Evolutionary conservation across 92 coral and sea anemone species (phyloP).

Genomic region (Montipora capitata): DNA sequence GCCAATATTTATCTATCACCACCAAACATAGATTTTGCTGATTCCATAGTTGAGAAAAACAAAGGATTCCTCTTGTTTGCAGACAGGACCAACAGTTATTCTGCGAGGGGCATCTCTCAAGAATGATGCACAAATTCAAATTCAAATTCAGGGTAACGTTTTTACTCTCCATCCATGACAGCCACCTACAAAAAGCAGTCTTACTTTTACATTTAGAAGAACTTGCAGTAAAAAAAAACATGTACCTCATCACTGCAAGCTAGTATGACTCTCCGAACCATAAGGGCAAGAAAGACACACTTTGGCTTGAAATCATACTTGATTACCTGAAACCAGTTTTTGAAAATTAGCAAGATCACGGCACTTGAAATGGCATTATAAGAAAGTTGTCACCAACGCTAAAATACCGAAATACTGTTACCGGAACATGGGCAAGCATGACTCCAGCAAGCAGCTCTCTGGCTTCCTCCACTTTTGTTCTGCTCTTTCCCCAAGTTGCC

Average conservation of each 20-base stretch:
- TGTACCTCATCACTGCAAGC: constrained; percentile 91
- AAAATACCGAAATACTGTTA: constrained; percentile 19
- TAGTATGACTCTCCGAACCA: constrained; percentile 93
- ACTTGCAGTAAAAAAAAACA: not conserved
- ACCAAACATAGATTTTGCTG: too few relatives aligned
- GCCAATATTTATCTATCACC: too few relatives aligned
- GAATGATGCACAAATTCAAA: too few relatives aligned
- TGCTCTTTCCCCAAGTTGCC: constrained; percentile 93
- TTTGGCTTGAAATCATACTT: constrained; percentile 94
- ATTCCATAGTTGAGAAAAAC: too few relatives aligned
- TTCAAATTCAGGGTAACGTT: too few relatives aligned
- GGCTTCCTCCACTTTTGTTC: constrained; percentile 97
- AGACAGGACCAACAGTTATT: too few relatives aligned
- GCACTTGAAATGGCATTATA: not conserved
- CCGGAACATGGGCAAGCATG: constrained; percentile 96
- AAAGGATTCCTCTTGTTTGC: too few relatives aligned
- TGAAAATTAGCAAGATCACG: not conserved
- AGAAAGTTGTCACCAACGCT: not conserved
- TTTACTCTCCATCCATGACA: too few relatives aligned
- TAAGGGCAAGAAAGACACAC: constrained; percentile 95
- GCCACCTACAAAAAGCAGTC: too few relatives aligned
- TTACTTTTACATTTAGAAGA: not conserved
- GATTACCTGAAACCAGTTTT: constrained; percentile 71
- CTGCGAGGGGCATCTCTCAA: too few relatives aligned
- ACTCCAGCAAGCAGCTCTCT: constrained; percentile 94